Evolutionary conservation across 2,113 vertebrate species (phyloP).

Genomic region (Rousettus leschenaultii): DNA sequence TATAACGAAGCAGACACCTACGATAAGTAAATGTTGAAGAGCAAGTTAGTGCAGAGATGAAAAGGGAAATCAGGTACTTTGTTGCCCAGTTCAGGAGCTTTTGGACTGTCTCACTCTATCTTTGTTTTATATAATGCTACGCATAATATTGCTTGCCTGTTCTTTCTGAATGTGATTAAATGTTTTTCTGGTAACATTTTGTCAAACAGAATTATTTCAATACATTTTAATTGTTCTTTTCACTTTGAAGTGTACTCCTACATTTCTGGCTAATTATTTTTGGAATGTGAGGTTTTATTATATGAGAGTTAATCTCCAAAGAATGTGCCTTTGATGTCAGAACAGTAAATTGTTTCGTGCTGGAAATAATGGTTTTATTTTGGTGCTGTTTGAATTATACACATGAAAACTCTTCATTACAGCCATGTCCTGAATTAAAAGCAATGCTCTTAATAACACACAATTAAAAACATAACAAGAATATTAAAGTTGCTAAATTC

Average conservation of each 20-base stretch:
- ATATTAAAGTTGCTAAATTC: background rate
- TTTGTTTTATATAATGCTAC: background rate
- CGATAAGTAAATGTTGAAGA: background rate
- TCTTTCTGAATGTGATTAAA: background rate
- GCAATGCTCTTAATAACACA: background rate
- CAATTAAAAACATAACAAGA: background rate
- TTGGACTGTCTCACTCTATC: too few species aligned
- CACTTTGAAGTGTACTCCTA: background rate
- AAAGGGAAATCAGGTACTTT: background rate
- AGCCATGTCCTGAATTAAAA: background rate
- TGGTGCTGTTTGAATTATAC: background rate
- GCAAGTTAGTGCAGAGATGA: background rate
- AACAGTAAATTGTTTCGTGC: background rate
- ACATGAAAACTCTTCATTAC: background rate
- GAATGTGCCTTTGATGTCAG: background rate
- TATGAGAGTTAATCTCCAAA: background rate
- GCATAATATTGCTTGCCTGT: background rate
- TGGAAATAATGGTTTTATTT: background rate
- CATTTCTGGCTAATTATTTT: background rate
- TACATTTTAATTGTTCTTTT: background rate
- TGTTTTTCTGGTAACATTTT: background rate
- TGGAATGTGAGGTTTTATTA: background rate
- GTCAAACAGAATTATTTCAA: background rate
- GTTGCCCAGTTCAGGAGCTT: background rate
- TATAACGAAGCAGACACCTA: background rate